These are phyloP conservation scores for Indicator maculatus DNA, from an alignment of 2,113 vertebrate genomes.

Conservation along the genomic window DNA sequence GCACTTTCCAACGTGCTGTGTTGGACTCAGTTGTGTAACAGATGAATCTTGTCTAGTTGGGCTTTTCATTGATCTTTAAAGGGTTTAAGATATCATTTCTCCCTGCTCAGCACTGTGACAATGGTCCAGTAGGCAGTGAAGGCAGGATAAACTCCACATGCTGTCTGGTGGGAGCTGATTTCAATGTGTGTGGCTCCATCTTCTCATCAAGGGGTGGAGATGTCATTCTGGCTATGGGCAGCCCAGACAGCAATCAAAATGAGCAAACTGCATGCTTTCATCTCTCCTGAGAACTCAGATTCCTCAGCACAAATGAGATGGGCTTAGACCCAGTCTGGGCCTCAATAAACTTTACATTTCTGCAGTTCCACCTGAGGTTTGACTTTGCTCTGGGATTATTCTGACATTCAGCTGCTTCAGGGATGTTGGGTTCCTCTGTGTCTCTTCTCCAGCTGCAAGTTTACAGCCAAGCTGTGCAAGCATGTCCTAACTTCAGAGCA, in stretches of 20 bases:
- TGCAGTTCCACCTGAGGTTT: not conserved
- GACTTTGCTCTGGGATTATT: not conserved
- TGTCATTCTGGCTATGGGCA: not conserved
- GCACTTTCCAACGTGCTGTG: not conserved
- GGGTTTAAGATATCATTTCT: not conserved
- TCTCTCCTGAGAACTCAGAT: not conserved
- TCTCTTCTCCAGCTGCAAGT: not conserved
- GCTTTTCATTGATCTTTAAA: not conserved
- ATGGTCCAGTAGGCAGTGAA: not conserved
- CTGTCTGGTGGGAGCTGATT: not conserved
- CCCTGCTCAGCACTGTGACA: not conserved
- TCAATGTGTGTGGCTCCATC: not conserved
- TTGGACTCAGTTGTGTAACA: not conserved
- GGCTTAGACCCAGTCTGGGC: not conserved
- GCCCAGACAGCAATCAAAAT: not conserved
- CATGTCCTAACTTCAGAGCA: not conserved
- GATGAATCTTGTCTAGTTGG: not conserved
- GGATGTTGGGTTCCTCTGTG: not conserved
- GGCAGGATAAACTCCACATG: not conserved
- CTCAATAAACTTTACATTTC: not conserved
- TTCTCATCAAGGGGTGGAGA: not conserved
- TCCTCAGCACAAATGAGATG: not conserved
- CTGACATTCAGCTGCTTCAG: not conserved
- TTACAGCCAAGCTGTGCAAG: not conserved
- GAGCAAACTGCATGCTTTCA: not conserved